phyloP scores from a whole-genome alignment of 2,797 vertebrate species.

The Poecile montanus region DNA sequence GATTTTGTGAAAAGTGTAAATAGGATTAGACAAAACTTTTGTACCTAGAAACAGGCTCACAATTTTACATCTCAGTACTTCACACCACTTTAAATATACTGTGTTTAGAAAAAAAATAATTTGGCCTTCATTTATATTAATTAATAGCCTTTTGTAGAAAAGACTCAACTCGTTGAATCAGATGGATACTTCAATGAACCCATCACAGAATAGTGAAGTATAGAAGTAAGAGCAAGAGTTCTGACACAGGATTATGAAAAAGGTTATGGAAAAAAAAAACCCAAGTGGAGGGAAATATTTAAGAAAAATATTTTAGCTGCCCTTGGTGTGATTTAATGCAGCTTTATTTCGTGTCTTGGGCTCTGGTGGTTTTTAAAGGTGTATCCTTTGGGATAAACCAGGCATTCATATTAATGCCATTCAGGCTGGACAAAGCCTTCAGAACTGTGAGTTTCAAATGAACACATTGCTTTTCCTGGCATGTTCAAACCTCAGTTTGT shows the following conservation, averaged over 20 bases:
- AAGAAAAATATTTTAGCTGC: background rate
- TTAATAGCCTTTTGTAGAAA: background rate
- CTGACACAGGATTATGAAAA: background rate
- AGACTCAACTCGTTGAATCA: background rate
- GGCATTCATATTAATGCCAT: background rate
- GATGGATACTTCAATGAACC: background rate
- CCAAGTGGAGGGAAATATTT: background rate
- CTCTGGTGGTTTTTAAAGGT: constrained; percentile 35
- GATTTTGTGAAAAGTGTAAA: background rate
- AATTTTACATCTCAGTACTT: background rate
- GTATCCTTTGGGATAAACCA: background rate
- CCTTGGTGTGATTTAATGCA: background rate
- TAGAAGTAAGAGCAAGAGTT: background rate
- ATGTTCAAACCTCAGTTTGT: background rate
- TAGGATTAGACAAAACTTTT: background rate
- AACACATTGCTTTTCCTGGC: background rate
- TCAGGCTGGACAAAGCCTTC: background rate
- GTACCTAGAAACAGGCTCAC: background rate
- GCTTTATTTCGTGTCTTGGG: background rate
- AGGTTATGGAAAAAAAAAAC: background rate
- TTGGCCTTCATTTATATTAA: background rate
- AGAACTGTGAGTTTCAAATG: background rate
- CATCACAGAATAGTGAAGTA: background rate
- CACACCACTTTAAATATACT: background rate
- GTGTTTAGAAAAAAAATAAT: background rate